Evolutionary conservation across 1,140 invertebrate genomes (phyloP).

Genomic region (Littorina saxatilis): DNA sequence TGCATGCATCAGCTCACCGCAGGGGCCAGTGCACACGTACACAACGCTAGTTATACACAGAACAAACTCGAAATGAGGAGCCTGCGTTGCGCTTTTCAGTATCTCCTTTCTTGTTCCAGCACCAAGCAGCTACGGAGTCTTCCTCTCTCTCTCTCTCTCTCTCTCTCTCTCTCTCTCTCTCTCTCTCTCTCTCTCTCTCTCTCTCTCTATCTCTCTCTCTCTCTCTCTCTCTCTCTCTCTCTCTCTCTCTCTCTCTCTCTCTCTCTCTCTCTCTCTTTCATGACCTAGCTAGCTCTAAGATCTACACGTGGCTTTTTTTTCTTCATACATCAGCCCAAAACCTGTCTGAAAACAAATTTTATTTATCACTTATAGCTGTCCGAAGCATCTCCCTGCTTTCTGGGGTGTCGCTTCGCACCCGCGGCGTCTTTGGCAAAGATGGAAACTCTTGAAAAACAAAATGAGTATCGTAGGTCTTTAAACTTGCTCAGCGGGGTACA

Average conservation of each 20-base stretch:
- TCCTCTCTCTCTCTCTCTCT: not conserved
- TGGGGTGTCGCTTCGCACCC: no score
- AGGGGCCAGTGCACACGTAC: no score
- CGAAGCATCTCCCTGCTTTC: no score
- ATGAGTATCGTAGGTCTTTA: no score
- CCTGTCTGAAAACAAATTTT: constrained; percentile 10
- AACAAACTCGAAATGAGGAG: no score
- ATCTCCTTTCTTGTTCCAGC: not conserved
- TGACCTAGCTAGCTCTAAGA: no score
- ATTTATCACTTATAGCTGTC: not conserved
- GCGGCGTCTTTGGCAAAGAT: no score
- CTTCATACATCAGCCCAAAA: not conserved
- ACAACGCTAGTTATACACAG: no score
- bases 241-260: constrained; percentile 15
- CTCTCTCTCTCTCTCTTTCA: constrained; percentile 9
- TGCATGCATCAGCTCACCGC: no score
- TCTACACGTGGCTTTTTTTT: no score
- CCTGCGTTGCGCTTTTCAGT: not conserved
- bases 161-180: not conserved
- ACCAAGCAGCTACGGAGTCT: not conserved
- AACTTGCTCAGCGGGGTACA: no score
- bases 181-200: constrained; percentile 15
- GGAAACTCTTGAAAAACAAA: no score
- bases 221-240: constrained; percentile 15
- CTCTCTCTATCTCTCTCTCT: constrained; percentile 8